Evolutionary conservation across 2,113 vertebrate species (phyloP), one percentile per base, ranked within the genome.

Genomic region (Microtus richardsoni): DNA sequence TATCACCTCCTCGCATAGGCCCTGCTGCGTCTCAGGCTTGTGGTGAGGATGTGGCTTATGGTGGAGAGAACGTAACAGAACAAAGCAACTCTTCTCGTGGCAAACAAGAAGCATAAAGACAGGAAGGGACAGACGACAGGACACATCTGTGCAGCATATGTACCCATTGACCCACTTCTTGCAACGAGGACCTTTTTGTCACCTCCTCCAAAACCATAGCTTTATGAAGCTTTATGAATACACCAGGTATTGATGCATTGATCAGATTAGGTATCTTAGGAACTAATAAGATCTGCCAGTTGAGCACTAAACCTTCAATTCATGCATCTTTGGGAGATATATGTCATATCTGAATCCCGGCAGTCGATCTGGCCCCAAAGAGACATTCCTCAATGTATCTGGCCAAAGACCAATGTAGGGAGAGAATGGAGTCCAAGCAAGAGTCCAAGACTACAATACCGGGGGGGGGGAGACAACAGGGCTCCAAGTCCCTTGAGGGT

Each of bases 361-460:
- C 41, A 78, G 1, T 41, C 17, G 88, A 21, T 89, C 39, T 92
- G 49, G 62, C 21, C 11, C 3, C 36, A 70, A 73, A 73, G 28
- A 95, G 74, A 93, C 91, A 86, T 1, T 44, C 41, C 5, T 88
- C 73, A 85, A 83, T 64, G 54, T 79, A 78, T 89, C 33, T 93
- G 73, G 33, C 19, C 58, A 97, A 94, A 97, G 87, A 79, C 5
- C 85, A 91, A 91, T 30, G 5, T 24, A 66, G 64, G 58, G 87
- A 96, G 60, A 77, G 33, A 95, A 97, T 78, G 9, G 28, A 88
- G 24, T 91, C 36, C 88, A 91, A 80, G 64, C 19, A 92, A 91
- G 28, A 74, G 41, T 64, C 36, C 7, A 83, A 54, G 44, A 64
- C 36, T 89, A 70, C 7, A 64, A 28, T 83, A 33, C 74, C 0